A percentile compares a stretch with the other conserved stretches of the same genome.
phyloP scores from a whole-genome alignment of 2,888 invertebrate genomes.

The Parnassius mnemosyne region DNA sequence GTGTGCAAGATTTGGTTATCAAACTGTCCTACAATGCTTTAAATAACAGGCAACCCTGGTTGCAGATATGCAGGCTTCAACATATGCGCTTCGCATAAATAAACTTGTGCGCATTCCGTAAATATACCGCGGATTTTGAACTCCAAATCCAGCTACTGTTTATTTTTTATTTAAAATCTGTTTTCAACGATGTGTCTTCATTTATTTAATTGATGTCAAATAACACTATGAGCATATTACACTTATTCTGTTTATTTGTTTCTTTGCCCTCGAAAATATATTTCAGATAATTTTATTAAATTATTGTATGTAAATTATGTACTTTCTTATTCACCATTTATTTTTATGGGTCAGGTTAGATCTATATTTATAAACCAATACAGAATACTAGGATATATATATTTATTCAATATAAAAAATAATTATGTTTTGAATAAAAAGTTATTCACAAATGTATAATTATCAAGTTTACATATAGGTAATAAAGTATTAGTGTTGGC shows the following conservation, averaged over 20 bases:
- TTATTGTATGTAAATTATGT: too few species aligned
- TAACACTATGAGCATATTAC: background rate
- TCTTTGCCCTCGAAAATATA: background rate
- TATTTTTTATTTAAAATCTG: conserved; percentile 30
- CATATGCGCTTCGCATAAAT: conserved; percentile 53
- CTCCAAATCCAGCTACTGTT: conserved; percentile 34
- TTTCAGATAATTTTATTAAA: too few species aligned
- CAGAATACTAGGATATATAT: too few species aligned
- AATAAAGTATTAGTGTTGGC: too few species aligned
- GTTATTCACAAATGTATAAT: too few species aligned
- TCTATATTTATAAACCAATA: too few species aligned
- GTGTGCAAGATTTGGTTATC: background rate
- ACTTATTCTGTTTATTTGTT: background rate
- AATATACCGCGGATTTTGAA: conserved; percentile 56
- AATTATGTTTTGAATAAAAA: too few species aligned
- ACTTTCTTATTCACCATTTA: too few species aligned
- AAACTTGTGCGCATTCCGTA: conserved; percentile 61
- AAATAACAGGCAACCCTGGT: conserved; percentile 17
- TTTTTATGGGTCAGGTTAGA: too few species aligned
- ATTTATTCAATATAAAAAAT: too few species aligned
- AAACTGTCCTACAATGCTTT: conserved; percentile 32
- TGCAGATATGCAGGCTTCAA: conserved; percentile 26
- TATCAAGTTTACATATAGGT: too few species aligned
- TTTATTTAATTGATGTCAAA: conserved; percentile 23
- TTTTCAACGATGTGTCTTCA: conserved; percentile 19